These are phyloP conservation scores for Nymphicus hollandicus DNA, from an alignment of 2,113 vertebrate species.

Conservation along the genomic window DNA sequence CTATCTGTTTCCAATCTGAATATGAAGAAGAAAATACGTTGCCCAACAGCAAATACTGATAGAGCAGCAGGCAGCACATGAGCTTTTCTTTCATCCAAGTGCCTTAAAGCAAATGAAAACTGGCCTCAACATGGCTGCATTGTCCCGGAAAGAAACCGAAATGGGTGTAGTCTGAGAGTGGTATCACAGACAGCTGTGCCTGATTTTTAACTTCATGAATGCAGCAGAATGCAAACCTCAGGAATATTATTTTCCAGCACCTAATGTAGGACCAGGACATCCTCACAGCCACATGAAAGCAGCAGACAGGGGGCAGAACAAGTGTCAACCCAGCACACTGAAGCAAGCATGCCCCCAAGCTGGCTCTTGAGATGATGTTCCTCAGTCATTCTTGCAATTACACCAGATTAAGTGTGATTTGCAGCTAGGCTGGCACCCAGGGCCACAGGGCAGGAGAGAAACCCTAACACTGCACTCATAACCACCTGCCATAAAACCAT, in stretches of 20 bases:
- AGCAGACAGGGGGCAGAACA: not conserved
- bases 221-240: not conserved
- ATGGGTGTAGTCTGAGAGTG: not conserved
- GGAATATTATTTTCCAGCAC: not conserved
- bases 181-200: not conserved
- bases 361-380: not conserved
- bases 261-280: not conserved
- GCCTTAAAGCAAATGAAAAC: conserved; percentile 26
- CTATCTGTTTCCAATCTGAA: not conserved
- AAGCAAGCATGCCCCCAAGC: not conserved
- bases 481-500: not conserved
- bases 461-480: not conserved
- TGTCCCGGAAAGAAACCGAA: conserved; percentile 6
- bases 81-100: conserved; percentile 21
- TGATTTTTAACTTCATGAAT: not conserved
- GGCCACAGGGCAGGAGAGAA: not conserved
- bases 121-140: not conserved
- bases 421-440: not conserved
- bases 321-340: fast-evolving
- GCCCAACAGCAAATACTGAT: not conserved
- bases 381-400: not conserved
- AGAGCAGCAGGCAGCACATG: not conserved
- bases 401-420: not conserved
- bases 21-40: not conserved
- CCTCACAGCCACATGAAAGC: not conserved